These are phyloP conservation scores for Lithosia quadra DNA, from an alignment of 2,888 invertebrate species.

Conservation along the genomic window DNA sequence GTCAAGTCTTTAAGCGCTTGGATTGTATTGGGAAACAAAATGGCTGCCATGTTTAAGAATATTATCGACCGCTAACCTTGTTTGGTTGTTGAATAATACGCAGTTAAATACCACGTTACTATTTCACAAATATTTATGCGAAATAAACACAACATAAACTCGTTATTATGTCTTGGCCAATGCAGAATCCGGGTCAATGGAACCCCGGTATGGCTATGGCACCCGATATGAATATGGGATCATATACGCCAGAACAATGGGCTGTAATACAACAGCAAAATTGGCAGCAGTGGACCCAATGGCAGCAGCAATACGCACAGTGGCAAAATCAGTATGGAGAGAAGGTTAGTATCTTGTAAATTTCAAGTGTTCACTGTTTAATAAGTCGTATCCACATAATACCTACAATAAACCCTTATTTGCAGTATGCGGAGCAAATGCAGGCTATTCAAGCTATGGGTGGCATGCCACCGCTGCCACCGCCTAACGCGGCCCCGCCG, in stretches of 20 bases:
- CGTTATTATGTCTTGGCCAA: constrained; percentile 77
- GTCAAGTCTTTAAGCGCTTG: too few relatives aligned
- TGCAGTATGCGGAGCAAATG: constrained; percentile 80
- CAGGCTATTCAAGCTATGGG: constrained; percentile 68
- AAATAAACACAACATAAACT: constrained; percentile 4
- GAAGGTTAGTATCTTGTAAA: constrained; percentile 81
- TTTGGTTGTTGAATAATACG: constrained; percentile 4
- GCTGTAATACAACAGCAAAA: constrained; percentile 90
- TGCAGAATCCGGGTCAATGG: constrained; percentile 72
- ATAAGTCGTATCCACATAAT: not conserved
- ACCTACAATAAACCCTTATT: constrained; percentile 29
- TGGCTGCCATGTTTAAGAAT: constrained; percentile 38
- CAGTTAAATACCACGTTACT: constrained; percentile 4
- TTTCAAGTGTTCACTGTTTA: not conserved
- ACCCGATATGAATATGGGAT: constrained; percentile 70
- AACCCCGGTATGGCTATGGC: constrained; percentile 64
- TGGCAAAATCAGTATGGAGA: constrained; percentile 93
- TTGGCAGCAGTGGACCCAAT: constrained; percentile 92
- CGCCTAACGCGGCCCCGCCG: constrained; percentile 64
- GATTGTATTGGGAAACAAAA: too few relatives aligned
- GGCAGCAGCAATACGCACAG: constrained; percentile 92
- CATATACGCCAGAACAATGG: constrained; percentile 90
- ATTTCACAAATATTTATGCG: not conserved
- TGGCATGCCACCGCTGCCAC: constrained; percentile 66
- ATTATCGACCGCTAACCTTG: constrained; percentile 16